Evolutionary conservation across 2,113 vertebrate genomes (phyloP).

Genomic region (Phrynosoma platyrhinos): DNA sequence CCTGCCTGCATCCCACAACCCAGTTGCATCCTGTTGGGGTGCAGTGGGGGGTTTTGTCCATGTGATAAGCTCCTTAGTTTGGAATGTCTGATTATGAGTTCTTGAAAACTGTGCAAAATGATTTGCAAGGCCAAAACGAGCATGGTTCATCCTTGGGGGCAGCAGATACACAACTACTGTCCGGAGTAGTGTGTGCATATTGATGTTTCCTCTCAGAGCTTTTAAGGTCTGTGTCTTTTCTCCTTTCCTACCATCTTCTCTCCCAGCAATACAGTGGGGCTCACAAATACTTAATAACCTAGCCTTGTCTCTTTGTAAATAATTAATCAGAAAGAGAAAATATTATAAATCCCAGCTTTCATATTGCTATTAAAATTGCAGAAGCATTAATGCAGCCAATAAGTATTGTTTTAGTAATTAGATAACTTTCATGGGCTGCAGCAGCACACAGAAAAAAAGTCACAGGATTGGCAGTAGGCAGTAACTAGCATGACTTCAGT

Average conservation of each 20-base stretch:
- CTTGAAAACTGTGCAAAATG: background rate
- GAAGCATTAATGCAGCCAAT: slow-evolving; percentile 73
- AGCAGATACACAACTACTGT: background rate
- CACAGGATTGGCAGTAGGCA: slow-evolving; percentile 38
- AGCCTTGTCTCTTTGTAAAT: slow-evolving; percentile 78
- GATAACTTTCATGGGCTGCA: slow-evolving; percentile 68
- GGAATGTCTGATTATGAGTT: no score
- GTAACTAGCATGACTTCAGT: slow-evolving; percentile 5
- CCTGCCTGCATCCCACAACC: no score
- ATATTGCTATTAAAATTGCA: slow-evolving; percentile 81
- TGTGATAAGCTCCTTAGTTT: no score
- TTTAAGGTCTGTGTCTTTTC: slow-evolving; percentile 59
- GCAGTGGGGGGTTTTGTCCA: no score
- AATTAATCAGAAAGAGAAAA: slow-evolving; percentile 88
- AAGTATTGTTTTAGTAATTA: slow-evolving; percentile 76
- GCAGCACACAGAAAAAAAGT: slow-evolving; percentile 36
- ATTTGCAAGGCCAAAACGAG: background rate
- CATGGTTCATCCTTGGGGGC: background rate
- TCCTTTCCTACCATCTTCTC: slow-evolving; percentile 44
- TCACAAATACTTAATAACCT: slow-evolving; percentile 76
- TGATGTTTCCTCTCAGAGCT: slow-evolving; percentile 36
- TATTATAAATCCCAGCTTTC: slow-evolving; percentile 83
- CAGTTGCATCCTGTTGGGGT: no score
- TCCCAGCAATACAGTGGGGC: slow-evolving; percentile 59
- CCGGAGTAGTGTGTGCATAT: background rate